Conservation (phyloP, 2,797 vertebrate genomes). For the Lacerta viridis region DNA sequence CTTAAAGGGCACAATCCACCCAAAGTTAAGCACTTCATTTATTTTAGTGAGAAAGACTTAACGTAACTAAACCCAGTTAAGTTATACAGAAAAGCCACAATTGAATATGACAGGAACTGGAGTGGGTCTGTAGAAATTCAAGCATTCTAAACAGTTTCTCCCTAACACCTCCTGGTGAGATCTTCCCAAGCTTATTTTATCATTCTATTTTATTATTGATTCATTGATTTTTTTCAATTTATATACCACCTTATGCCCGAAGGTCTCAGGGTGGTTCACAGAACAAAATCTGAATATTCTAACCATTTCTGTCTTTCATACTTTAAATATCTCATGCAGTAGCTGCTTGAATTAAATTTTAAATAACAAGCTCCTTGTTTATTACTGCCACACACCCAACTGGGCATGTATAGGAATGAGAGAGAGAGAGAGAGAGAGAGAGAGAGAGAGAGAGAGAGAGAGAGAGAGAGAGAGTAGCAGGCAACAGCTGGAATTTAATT, state of each 20-base stretch:
- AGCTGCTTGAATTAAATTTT: conserved; percentile 9
- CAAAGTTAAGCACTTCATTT: not conserved
- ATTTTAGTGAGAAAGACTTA: not conserved
- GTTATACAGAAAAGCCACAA: conserved; percentile 2
- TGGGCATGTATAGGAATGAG: not conserved
- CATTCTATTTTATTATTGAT: too few relatives aligned
- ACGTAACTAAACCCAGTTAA: not conserved
- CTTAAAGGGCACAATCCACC: not conserved
- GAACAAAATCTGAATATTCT: not conserved
- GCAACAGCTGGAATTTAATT: conserved; percentile 72
- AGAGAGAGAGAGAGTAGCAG: conserved; percentile 45
- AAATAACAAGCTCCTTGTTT: conserved; percentile 38
- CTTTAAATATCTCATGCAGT: conserved; percentile 22
- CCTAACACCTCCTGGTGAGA: not conserved
- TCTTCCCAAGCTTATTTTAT: not conserved
- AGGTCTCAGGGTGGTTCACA: too few relatives aligned
- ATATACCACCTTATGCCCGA: too few relatives aligned
- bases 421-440: not conserved
- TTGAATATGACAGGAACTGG: not conserved
- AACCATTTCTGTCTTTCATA: conserved; percentile 34
- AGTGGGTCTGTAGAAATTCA: not conserved
- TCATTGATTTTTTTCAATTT: too few relatives aligned
- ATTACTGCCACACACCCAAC: conserved; percentile 15
- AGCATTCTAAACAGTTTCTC: not conserved
- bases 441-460: not conserved